A percentile compares a stretch with the other conserved stretches of the same genome.
phyloP scores from a whole-genome alignment of 2,113 vertebrate species.

The Marmota flaviventris region DNA sequence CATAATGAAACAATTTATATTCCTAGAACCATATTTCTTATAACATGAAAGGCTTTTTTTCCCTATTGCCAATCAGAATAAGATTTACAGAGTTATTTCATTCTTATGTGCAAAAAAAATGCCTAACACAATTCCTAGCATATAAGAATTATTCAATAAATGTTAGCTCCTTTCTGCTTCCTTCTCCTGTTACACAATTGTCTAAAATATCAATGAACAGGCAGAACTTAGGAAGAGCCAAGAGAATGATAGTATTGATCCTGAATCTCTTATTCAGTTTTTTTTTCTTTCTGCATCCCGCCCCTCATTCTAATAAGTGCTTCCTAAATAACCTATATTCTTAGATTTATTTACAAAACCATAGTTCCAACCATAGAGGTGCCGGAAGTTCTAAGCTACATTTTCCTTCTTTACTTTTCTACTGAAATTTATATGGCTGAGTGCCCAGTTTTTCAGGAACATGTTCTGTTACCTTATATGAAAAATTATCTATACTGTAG shows the following conservation, averaged over 20 bases:
- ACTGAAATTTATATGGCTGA: neutral
- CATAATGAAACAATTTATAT: neutral
- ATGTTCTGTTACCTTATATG: neutral
- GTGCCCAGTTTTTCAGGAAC: neutral
- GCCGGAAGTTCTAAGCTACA: neutral
- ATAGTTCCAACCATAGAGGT: neutral
- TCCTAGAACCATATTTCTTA: neutral
- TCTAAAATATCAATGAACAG: neutral
- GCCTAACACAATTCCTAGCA: slow-evolving; percentile 17
- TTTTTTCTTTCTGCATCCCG: neutral
- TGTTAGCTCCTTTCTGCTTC: neutral
- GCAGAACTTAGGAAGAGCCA: neutral
- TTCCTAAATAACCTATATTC: neutral
- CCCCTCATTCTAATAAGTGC: neutral
- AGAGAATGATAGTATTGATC: neutral
- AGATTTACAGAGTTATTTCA: neutral
- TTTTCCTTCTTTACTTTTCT: neutral
- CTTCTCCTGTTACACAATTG: neutral
- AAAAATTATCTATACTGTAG: neutral
- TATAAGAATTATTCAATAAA: neutral
- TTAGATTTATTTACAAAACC: neutral
- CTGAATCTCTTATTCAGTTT: neutral
- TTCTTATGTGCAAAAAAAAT: neutral
- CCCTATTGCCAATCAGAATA: neutral
- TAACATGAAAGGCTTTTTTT: neutral